These are phyloP conservation scores for Ceratina australensis DNA, from an alignment of 1,140 invertebrate species.

Conservation along the genomic window DNA sequence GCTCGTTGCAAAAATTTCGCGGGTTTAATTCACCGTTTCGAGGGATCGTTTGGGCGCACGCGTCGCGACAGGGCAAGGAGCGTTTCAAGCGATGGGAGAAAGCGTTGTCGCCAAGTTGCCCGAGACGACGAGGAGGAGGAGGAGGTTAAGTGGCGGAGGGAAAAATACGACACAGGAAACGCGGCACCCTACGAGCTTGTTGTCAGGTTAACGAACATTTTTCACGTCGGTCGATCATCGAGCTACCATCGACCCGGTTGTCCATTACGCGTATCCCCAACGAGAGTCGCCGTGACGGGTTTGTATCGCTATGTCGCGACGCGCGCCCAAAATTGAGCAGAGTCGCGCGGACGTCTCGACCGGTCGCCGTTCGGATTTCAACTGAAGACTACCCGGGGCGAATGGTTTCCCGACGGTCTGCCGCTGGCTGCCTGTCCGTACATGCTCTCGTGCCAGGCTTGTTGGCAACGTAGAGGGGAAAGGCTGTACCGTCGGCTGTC, in stretches of 20 bases:
- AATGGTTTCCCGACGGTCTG: constrained; percentile 8
- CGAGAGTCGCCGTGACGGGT: not conserved
- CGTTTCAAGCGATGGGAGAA: not conserved
- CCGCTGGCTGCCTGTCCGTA: constrained; percentile 8
- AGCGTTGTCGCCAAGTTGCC: not conserved
- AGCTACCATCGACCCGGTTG: not conserved
- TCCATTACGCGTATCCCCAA: constrained; percentile 12
- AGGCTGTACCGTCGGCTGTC: constrained; percentile 1
- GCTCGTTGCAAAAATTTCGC: too few species aligned
- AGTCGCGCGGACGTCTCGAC: constrained; percentile 18
- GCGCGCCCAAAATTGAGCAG: constrained; percentile 46
- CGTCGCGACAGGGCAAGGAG: constrained; percentile 35
- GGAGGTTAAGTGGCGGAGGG: too few species aligned
- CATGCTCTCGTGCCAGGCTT: constrained; percentile 21
- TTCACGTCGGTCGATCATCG: not conserved
- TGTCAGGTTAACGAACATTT: not conserved
- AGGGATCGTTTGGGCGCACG: constrained; percentile 38
- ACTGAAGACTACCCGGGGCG: constrained; percentile 25
- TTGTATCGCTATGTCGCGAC: constrained; percentile 28
- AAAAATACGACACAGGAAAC: not conserved
- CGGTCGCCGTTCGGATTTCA: constrained; percentile 38
- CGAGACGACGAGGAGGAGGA: too few species aligned
- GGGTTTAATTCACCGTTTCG: not conserved
- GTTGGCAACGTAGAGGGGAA: constrained; percentile 32
- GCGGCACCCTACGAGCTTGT: not conserved